Conservation (phyloP, 1,140 invertebrate species). For the Hirudo medicinalis region DNA sequence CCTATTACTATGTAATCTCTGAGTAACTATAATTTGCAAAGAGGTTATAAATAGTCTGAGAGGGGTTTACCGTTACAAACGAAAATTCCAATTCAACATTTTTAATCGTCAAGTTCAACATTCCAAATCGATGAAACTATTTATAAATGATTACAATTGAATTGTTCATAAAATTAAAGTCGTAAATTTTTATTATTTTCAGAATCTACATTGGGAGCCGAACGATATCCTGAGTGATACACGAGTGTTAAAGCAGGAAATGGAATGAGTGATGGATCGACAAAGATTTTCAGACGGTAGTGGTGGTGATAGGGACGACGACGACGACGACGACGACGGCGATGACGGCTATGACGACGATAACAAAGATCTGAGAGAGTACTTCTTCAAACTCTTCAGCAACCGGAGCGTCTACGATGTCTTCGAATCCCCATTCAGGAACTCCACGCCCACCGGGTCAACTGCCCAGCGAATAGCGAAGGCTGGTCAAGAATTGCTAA, state of each 20-base stretch:
- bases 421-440: not conserved
- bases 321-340: not conserved
- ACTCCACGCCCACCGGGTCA: not conserved
- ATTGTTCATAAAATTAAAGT: not conserved
- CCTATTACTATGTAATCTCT: no score
- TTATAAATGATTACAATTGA: not conserved
- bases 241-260: not conserved
- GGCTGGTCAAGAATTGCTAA: not conserved
- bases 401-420: not conserved
- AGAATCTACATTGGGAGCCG: not conserved
- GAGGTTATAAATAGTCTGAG: no score
- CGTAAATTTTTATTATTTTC: not conserved
- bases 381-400: not conserved
- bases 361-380: conserved; percentile 3
- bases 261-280: conserved; percentile 1
- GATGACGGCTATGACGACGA: not conserved
- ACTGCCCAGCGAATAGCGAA: not conserved
- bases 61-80: no score
- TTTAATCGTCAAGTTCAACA: no score
- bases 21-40: no score
- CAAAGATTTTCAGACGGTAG: not conserved
- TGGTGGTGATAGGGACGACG: not conserved
- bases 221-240: no score
- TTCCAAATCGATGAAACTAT: not conserved
- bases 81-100: no score